Evolutionary conservation across 2,797 vertebrate genomes (phyloP).

Genomic region (Ammospiza maritima): DNA sequence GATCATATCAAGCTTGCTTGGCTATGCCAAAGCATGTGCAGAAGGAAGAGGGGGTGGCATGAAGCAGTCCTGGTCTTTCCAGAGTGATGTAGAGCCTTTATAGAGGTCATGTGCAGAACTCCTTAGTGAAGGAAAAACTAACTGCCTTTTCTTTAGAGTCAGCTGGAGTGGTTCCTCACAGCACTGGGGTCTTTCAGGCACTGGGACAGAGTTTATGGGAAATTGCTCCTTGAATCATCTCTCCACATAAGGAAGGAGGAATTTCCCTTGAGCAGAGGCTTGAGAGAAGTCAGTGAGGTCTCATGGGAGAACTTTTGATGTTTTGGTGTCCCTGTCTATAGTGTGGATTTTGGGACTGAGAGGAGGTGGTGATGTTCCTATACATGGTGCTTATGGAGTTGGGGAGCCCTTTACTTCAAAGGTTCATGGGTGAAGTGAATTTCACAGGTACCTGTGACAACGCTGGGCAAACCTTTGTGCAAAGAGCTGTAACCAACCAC

Average conservation of each 20-base stretch:
- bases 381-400: accelerated
- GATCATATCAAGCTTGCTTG: not conserved
- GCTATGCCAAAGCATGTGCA: not conserved
- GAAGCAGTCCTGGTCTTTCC: not conserved
- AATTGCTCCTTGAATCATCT: not conserved
- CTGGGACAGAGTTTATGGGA: not conserved
- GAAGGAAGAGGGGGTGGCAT: not conserved
- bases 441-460: not conserved
- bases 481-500: not conserved
- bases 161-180: not conserved
- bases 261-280: not conserved
- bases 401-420: not conserved
- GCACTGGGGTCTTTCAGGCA: not conserved
- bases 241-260: not conserved
- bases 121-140: not conserved
- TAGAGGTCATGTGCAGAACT: not conserved
- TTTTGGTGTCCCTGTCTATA: not conserved
- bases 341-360: not conserved
- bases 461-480: not conserved
- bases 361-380: not conserved
- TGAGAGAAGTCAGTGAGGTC: not conserved
- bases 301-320: not conserved
- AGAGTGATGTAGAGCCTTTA: not conserved
- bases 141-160: not conserved
- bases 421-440: not conserved